phyloP scores from a whole-genome alignment of 2,113 vertebrate genomes.

The Trematocara zebra region DNA sequence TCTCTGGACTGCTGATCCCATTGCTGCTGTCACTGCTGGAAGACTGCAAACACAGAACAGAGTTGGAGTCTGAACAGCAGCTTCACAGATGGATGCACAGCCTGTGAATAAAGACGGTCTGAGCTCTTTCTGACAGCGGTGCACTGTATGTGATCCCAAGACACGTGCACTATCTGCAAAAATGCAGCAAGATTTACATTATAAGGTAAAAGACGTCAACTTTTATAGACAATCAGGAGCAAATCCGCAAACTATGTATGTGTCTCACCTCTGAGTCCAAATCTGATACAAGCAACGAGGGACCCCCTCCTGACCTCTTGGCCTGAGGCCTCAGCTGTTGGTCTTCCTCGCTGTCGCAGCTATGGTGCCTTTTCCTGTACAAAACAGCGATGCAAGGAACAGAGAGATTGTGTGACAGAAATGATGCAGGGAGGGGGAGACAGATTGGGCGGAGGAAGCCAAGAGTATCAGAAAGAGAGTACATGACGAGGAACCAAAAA shows the following conservation, averaged over 20 bases:
- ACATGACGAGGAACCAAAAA: conserved; percentile 52
- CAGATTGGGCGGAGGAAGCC: background rate
- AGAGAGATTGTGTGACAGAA: background rate
- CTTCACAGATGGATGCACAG: background rate
- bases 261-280: conserved; percentile 86
- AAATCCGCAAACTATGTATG: background rate
- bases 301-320: conserved; percentile 80
- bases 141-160: background rate
- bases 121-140: background rate
- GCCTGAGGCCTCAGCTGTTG: conserved; percentile 79
- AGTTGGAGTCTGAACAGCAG: background rate
- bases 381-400: background rate
- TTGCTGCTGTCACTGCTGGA: conserved; percentile 76
- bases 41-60: conserved; percentile 58
- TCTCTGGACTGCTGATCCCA: conserved; percentile 69
- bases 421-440: background rate
- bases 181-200: background rate
- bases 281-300: conserved; percentile 76
- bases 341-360: conserved; percentile 80
- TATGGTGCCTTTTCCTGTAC: conserved; percentile 87
- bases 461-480: conserved; percentile 7
- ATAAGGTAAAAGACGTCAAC: background rate
- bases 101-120: conserved; percentile 13
- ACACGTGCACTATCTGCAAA: background rate
- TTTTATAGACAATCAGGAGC: background rate